Percentiles rank a stretch among this genome's conserved stretches.
phyloP scores from a whole-genome alignment of 37 sponge, comb jelly and placozoan genomes.

The Bolinopsis microptera region DNA sequence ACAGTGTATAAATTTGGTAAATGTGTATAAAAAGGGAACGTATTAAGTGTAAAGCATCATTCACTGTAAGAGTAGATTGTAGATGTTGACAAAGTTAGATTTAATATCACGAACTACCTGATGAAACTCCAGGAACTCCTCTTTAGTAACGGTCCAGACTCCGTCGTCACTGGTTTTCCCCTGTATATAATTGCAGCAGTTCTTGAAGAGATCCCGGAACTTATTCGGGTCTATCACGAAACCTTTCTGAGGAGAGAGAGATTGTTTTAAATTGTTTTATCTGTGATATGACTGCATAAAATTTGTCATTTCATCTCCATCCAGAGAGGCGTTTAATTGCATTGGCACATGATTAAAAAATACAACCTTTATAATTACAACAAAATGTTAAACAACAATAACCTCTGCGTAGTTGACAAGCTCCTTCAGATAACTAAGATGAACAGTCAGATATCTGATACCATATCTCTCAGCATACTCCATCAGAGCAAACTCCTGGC shows the following conservation, averaged over 20 bases:
- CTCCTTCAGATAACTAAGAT: not conserved
- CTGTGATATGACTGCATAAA: too few species aligned
- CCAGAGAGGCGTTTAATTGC: too few species aligned
- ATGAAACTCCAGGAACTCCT: conserved; percentile 2
- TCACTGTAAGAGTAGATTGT: too few species aligned
- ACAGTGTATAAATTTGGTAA: too few species aligned
- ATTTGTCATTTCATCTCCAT: too few species aligned
- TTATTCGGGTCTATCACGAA: conserved; percentile 43
- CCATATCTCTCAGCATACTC: conserved; percentile 5
- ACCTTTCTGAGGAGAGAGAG: not conserved
- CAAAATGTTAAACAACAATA: too few species aligned
- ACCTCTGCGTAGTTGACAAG: conserved; percentile 23
- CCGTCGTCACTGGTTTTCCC: conserved; percentile 43
- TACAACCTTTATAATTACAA: too few species aligned
- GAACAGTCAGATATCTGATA: conserved; percentile 29
- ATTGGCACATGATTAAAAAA: too few species aligned
- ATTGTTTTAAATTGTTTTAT: not conserved
- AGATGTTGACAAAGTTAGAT: too few species aligned
- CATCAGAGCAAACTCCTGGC: conserved; percentile 5
- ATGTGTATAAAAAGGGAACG: too few species aligned
- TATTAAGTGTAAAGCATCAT: too few species aligned
- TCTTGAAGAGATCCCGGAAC: conserved; percentile 57
- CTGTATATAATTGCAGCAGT: conserved; percentile 54
- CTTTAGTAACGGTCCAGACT: conserved; percentile 29
- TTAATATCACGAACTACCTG: conserved; percentile 21